These are phyloP conservation scores for Lissonota sp. DNA, from an alignment of 2,888 invertebrate genomes.

Conservation along the genomic window DNA sequence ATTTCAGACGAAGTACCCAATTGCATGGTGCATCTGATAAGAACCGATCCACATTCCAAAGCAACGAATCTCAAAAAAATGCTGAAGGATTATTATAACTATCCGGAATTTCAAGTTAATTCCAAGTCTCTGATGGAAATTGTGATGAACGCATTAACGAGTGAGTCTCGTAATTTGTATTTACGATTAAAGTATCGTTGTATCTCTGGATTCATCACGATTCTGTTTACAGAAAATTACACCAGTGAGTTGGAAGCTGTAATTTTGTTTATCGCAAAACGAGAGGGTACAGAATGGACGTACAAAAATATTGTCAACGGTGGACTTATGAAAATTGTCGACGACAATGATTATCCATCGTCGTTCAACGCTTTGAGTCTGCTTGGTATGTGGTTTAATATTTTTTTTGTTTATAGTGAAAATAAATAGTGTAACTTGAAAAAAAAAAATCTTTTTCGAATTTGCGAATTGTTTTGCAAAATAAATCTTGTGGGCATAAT, in stretches of 20 bases:
- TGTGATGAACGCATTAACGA: conserved; percentile 78
- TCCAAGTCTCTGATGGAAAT: conserved; percentile 76
- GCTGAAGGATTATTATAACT: conserved; percentile 81
- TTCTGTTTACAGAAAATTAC: conserved; percentile 66
- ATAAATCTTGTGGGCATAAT: too few relatives aligned
- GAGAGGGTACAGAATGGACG: conserved; percentile 81
- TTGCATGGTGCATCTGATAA: conserved; percentile 81
- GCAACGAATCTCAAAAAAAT: conserved; percentile 78
- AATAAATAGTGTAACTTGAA: too few relatives aligned
- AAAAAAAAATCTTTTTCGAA: neutral
- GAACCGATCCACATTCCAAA: conserved; percentile 70
- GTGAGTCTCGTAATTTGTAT: conserved; percentile 72
- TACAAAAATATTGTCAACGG: conserved; percentile 79
- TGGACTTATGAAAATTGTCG: conserved; percentile 74
- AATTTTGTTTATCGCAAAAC: conserved; percentile 83
- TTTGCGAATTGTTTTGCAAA: too few relatives aligned
- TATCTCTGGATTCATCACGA: neutral
- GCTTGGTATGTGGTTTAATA: conserved; percentile 71
- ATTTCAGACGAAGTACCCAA: conserved; percentile 81
- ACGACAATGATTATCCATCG: conserved; percentile 70
- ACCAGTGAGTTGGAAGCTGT: conserved; percentile 71
- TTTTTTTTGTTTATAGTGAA: conserved; percentile 1
- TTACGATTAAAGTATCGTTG: neutral
- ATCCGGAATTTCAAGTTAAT: conserved; percentile 77
- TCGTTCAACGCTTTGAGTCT: conserved; percentile 74